These are phyloP conservation scores for Chelon labrosus DNA, from an alignment of 2,797 vertebrate genomes.

Conservation along the genomic window DNA sequence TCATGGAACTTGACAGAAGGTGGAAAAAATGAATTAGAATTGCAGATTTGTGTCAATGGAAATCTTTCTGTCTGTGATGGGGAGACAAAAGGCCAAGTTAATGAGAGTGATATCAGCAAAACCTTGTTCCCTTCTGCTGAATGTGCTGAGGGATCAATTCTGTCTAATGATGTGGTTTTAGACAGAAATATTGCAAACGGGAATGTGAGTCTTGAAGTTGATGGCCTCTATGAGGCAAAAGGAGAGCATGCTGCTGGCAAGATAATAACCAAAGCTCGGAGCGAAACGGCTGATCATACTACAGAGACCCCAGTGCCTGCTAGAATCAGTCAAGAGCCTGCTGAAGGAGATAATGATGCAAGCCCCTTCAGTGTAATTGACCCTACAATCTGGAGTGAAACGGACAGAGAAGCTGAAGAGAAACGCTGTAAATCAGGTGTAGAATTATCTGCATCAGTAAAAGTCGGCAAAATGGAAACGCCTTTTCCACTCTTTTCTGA, in stretches of 20 bases:
- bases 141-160: slow-evolving; percentile 46
- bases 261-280: slow-evolving; percentile 52
- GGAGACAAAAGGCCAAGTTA: slow-evolving; percentile 61
- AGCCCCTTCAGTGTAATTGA: slow-evolving; percentile 71
- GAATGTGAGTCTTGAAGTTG: slow-evolving; percentile 33
- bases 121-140: slow-evolving; percentile 19
- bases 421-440: slow-evolving; percentile 50
- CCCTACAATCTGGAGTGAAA: slow-evolving; percentile 70
- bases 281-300: slow-evolving; percentile 60
- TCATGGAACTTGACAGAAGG: slow-evolving; percentile 37
- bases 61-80: slow-evolving; percentile 36
- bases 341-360: slow-evolving; percentile 74
- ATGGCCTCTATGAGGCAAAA: slow-evolving; percentile 43
- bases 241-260: slow-evolving; percentile 42
- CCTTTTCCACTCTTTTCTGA: slow-evolving; percentile 24
- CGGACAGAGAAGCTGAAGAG: slow-evolving; percentile 53
- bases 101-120: slow-evolving; percentile 41
- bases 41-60: slow-evolving; percentile 54
- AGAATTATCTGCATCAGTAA: slow-evolving; percentile 55
- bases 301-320: slow-evolving; percentile 56
- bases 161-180: slow-evolving; percentile 46
- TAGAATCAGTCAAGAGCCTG: slow-evolving; percentile 62
- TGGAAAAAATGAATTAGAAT: slow-evolving; percentile 39
- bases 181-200: slow-evolving; percentile 42
- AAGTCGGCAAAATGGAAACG: slow-evolving; percentile 34